Conservation (phyloP, 2,113 vertebrate genomes). For the Clupea harengus region DNA sequence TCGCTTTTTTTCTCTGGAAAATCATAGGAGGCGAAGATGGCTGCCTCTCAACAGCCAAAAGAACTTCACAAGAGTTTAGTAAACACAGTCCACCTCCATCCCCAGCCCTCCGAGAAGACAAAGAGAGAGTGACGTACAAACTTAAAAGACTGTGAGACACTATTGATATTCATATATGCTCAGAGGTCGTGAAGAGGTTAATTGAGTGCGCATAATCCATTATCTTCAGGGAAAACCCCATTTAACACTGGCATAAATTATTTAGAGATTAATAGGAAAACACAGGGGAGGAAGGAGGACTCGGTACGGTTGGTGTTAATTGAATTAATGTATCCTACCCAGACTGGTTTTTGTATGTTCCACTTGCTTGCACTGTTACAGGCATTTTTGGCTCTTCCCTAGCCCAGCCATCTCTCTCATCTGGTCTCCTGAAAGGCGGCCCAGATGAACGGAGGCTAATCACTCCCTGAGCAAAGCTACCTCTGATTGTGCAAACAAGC, state of each 20-base stretch:
- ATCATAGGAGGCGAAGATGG: neutral
- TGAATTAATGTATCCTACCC: conserved; percentile 6
- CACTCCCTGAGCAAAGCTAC: conserved; percentile 44
- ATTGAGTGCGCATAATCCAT: conserved; percentile 56
- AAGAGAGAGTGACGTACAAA: neutral
- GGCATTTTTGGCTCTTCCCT: neutral
- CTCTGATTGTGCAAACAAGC: conserved; percentile 54
- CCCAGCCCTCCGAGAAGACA: neutral
- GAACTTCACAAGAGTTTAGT: neutral
- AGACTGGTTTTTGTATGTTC: neutral
- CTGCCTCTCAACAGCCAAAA: neutral
- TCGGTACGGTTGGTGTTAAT: conserved; percentile 22
- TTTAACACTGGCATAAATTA: conserved; percentile 30
- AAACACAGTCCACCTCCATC: neutral
- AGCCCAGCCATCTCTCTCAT: neutral
- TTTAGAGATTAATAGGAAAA: conserved; percentile 24
- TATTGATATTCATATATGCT: conserved; percentile 47
- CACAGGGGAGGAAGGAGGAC: conserved; percentile 34
- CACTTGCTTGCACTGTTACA: neutral
- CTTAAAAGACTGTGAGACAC: conserved; percentile 22
- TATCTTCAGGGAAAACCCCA: conserved; percentile 42
- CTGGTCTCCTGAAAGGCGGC: neutral
- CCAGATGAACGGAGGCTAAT: conserved; percentile 48
- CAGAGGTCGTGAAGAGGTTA: conserved; percentile 49
- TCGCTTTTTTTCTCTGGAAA: neutral